Evolutionary conservation across 2,113 vertebrate genomes (phyloP).

Genomic region (Psilopogon haemacephalus): DNA sequence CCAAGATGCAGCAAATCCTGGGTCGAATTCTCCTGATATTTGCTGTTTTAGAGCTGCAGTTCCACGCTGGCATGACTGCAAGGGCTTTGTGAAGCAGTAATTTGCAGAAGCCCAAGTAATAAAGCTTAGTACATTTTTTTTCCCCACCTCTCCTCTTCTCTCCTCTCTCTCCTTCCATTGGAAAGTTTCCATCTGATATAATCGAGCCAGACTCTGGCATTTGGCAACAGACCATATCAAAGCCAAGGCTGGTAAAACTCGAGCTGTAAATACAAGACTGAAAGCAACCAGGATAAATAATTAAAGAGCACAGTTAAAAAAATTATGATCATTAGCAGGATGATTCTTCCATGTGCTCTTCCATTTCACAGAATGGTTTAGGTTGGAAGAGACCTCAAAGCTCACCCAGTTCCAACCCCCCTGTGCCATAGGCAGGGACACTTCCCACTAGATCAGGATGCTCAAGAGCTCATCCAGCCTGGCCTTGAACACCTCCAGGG

Average conservation of each 20-base stretch:
- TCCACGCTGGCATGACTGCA: background rate
- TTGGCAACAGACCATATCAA: background rate
- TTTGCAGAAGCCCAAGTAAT: background rate
- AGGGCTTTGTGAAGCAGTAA: background rate
- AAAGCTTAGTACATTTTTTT: background rate
- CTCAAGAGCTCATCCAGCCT: too few species aligned
- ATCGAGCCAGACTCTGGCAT: background rate
- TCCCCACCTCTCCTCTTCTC: too few species aligned
- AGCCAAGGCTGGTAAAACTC: background rate
- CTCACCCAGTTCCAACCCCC: too few species aligned
- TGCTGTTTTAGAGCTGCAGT: background rate
- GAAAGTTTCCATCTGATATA: background rate
- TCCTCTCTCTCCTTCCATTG: background rate
- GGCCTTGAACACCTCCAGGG: too few species aligned
- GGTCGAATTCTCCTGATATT: background rate
- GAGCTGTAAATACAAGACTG: background rate
- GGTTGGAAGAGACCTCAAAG: too few species aligned
- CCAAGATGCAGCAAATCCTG: background rate
- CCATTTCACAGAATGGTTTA: too few species aligned
- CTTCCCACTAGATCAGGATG: too few species aligned
- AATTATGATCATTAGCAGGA: background rate
- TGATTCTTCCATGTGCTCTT: background rate
- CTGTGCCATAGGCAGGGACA: too few species aligned
- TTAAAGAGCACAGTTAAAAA: background rate
- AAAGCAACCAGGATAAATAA: background rate